Conservation (phyloP, 2,113 vertebrate species). For the Pitta sordida region DNA sequence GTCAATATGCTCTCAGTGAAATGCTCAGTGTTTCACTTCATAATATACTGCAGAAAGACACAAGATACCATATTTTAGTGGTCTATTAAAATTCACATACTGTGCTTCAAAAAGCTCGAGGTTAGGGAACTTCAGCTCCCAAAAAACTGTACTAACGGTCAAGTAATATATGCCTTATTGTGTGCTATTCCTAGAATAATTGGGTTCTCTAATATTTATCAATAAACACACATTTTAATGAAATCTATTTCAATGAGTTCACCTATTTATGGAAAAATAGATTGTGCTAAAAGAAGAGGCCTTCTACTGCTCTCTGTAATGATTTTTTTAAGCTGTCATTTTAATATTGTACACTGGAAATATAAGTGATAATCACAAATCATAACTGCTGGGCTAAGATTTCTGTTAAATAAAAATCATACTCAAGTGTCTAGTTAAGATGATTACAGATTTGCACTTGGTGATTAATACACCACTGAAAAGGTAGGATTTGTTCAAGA, state of each 20-base stretch:
- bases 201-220: not conserved
- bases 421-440: not conserved
- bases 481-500: not conserved
- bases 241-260: constrained; percentile 11
- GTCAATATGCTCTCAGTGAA: not conserved
- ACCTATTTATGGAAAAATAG: not conserved
- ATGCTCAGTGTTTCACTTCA: not conserved
- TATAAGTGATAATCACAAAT: not conserved
- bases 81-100: not conserved
- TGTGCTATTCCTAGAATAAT: not conserved
- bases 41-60: not conserved
- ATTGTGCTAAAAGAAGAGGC: not conserved
- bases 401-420: constrained; percentile 25
- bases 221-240: not conserved
- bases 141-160: not conserved
- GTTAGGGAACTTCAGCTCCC: not conserved
- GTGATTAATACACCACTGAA: not conserved
- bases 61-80: not conserved
- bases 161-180: not conserved
- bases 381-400: not conserved
- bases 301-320: not conserved
- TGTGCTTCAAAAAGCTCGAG: not conserved
- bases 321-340: not conserved
- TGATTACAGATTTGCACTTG: not conserved
- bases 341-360: not conserved